Percentiles rank a stretch among this genome's conserved stretches.
These are phyloP conservation scores for Anastrepha obliqua DNA, from an alignment of 1,140 invertebrate genomes.

Conservation along the genomic window DNA sequence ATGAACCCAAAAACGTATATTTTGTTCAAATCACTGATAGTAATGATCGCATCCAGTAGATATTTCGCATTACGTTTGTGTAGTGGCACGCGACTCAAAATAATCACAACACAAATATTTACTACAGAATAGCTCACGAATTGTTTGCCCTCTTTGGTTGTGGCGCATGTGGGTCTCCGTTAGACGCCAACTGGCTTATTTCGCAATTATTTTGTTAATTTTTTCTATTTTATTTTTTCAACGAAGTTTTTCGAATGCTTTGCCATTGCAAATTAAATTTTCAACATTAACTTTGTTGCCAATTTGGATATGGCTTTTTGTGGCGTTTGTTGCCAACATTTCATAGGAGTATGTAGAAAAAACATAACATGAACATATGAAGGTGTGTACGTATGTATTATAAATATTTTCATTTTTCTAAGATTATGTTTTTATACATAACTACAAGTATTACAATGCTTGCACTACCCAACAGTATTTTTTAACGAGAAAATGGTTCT, in stretches of 20 bases:
- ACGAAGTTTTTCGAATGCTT: neutral
- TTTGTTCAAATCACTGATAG: neutral
- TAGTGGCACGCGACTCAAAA: neutral
- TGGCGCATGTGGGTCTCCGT: neutral
- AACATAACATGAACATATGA: no score
- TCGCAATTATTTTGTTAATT: neutral
- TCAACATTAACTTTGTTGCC: neutral
- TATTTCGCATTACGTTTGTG: neutral
- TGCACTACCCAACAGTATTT: no score
- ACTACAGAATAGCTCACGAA: neutral
- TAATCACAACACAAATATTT: neutral
- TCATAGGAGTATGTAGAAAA: neutral
- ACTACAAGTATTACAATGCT: no score
- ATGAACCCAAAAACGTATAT: neutral
- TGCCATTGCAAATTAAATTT: neutral
- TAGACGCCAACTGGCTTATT: neutral
- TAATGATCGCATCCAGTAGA: conserved; percentile 4
- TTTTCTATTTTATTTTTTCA: neutral
- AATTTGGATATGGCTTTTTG: neutral
- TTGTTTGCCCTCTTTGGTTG: neutral
- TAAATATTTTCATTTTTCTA: no score
- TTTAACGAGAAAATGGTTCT: no score
- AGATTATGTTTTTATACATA: no score
- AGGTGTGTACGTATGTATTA: no score
- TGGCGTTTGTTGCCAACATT: neutral